Evolutionary conservation across 2,888 invertebrate species (phyloP), one percentile per base, ranked within the genome.

Genomic region (Lypha dubia): DNA sequence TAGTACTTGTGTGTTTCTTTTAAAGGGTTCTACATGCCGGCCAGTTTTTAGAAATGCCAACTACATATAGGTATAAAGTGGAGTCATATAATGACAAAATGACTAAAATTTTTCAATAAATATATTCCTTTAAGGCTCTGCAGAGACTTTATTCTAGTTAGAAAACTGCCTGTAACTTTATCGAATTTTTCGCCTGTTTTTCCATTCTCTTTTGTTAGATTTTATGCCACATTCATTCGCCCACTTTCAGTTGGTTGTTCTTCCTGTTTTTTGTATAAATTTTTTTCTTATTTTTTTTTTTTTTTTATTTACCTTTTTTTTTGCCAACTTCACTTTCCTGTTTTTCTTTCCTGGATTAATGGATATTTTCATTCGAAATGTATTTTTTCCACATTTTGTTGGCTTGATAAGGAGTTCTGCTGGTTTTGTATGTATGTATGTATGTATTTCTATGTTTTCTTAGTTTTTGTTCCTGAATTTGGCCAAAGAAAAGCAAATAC

Each of bases 171-270:
- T 68, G 79, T 38, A 3, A 8, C 41, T 41, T 17, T 11, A 7
- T 73, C 11, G 46, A 63, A 1, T 51, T 67, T 17, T 53, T 38
- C 20, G 28, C 22, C 8, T 67, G 3, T 62, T 49, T 68, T 53
- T 22, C n/a, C 53, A 5, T 11, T 56, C 44, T 15, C 46, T 53
- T 74, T 63, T 15, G 17, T 58, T 63, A 53, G 70, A 35, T 58
- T 75, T 68, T 79, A 49, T 74, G 56, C 70, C 73, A 73, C 80
- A 67, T 76, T 80, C 80, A 67, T 76, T 80, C 84, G 84, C 80
- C 84, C 80, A 84, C 80, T 80, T 84, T 84, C 56, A 49, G 73
- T 46, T 76, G 56, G 75, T 73, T 79, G 63, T 71, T 79, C 53
- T 74, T 83, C 77, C 62, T 70, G 79, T 77, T 63, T 73, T 68